phyloP scores from a whole-genome alignment of 2,797 vertebrate species.

The Champsocephalus gunnari region DNA sequence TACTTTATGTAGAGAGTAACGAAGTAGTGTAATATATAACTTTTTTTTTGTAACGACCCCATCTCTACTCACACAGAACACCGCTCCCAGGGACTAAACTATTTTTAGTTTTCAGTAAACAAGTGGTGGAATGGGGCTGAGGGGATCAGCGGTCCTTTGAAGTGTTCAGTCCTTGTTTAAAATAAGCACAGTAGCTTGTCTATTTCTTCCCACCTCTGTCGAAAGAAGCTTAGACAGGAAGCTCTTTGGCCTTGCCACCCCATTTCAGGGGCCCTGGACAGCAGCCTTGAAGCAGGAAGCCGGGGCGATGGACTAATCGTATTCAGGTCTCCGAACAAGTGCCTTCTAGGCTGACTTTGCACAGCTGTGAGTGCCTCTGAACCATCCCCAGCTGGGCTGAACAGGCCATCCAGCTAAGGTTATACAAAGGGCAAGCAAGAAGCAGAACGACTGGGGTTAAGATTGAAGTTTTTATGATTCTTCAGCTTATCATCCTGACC shows the following conservation, averaged over 20 bases:
- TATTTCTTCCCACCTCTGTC: slow-evolving; percentile 50
- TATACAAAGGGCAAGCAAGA: slow-evolving; percentile 63
- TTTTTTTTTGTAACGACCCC: too few relatives aligned
- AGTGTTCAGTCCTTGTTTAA: slow-evolving; percentile 64
- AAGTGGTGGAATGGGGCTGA: slow-evolving; percentile 61
- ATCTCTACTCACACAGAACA: slow-evolving; percentile 26
- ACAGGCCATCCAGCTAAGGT: slow-evolving; percentile 68
- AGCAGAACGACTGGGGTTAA: slow-evolving; percentile 18
- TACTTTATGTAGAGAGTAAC: too few relatives aligned
- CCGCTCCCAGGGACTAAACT: slow-evolving; percentile 59
- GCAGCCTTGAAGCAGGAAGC: slow-evolving; percentile 71
- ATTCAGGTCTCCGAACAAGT: slow-evolving; percentile 77
- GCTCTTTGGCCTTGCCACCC: slow-evolving; percentile 69
- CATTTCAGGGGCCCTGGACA: slow-evolving; percentile 62
- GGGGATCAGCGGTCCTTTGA: slow-evolving; percentile 69
- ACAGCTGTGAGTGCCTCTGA: slow-evolving; percentile 75
- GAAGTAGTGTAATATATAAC: too few relatives aligned
- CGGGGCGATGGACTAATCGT: slow-evolving; percentile 66
- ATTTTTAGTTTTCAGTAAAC: slow-evolving; percentile 70
- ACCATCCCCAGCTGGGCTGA: slow-evolving; percentile 74
- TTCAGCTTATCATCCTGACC: slow-evolving; percentile 7
- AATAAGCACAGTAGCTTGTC: slow-evolving; percentile 68
- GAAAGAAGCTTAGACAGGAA: slow-evolving; percentile 67
- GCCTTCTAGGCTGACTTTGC: slow-evolving; percentile 69
- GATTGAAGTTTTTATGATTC: slow-evolving; percentile 25